A percentile compares a stretch with the other conserved stretches of the same genome.
phyloP scores from a whole-genome alignment of 2,797 vertebrate species.

The Lepidocolaptes lacrymiger region DNA sequence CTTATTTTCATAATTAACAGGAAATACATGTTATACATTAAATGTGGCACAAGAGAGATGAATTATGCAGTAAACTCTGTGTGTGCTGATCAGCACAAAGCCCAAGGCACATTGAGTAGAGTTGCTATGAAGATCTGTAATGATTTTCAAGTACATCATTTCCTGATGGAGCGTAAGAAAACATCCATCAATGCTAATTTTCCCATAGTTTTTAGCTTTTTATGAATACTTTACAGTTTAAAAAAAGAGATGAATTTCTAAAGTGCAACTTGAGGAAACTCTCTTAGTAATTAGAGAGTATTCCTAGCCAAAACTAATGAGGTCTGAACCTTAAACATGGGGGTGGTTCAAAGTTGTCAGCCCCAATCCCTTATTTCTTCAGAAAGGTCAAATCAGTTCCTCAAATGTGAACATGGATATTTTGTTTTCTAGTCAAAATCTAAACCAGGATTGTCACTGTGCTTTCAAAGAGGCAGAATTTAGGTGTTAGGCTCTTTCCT shows the following conservation, averaged over 20 bases:
- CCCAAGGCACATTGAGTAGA: conserved; percentile 73
- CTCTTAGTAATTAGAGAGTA: conserved; percentile 40
- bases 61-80: conserved; percentile 78
- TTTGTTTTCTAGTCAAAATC: not conserved
- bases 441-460: not conserved
- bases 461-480: not conserved
- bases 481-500: not conserved
- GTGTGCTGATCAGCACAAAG: conserved; percentile 72
- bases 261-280: conserved; percentile 69
- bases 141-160: conserved; percentile 81
- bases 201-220: conserved; percentile 68
- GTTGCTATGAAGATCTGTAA: conserved; percentile 75
- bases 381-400: not conserved
- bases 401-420: not conserved
- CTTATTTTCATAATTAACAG: conserved; percentile 80
- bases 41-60: conserved; percentile 80
- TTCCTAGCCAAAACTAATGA: conserved; percentile 48
- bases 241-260: conserved; percentile 65
- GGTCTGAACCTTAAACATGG: conserved; percentile 27
- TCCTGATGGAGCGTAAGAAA: conserved; percentile 80
- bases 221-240: conserved; percentile 76
- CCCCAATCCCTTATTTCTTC: not conserved
- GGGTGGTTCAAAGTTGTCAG: not conserved
- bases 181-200: conserved; percentile 84
- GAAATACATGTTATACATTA: conserved; percentile 79